These are phyloP conservation scores for Drosophila bocki DNA, from an alignment of 1,140 invertebrate species.

Conservation along the genomic window DNA sequence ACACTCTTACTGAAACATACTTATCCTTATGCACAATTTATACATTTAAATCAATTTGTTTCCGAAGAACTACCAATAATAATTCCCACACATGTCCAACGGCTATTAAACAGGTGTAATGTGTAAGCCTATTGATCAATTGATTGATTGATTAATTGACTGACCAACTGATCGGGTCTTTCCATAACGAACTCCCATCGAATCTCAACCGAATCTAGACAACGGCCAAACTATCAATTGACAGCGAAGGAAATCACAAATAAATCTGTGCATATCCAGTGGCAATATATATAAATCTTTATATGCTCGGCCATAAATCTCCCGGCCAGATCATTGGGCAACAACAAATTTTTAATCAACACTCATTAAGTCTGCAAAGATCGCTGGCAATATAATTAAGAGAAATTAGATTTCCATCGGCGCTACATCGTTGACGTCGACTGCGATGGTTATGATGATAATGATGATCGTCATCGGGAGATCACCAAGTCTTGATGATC, in stretches of 20 bases:
- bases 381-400: conserved; percentile 81
- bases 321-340: conserved; percentile 19
- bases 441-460: conserved; percentile 20
- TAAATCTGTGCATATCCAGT: conserved; percentile 20
- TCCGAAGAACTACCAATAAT: background rate
- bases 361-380: conserved; percentile 79
- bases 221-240: conserved; percentile 33
- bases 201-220: conserved; percentile 33
- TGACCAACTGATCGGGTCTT: conserved; percentile 43
- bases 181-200: conserved; percentile 52
- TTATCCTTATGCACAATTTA: too few relatives aligned
- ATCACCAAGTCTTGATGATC: conserved; percentile 17
- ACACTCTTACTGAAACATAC: background rate
- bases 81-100: background rate
- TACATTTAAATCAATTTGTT: background rate
- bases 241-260: conserved; percentile 63
- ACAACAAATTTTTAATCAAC: conserved; percentile 73
- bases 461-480: conserved; percentile 25
- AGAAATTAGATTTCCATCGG: conserved; percentile 81
- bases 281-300: conserved; percentile 34
- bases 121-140: background rate
- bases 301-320: conserved; percentile 60
- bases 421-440: conserved; percentile 45
- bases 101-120: conserved; percentile 20
- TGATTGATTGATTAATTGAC: conserved; percentile 46